Evolutionary conservation across 2,888 invertebrate species (phyloP).

Genomic region (Caenorhabditis panamensis): DNA sequence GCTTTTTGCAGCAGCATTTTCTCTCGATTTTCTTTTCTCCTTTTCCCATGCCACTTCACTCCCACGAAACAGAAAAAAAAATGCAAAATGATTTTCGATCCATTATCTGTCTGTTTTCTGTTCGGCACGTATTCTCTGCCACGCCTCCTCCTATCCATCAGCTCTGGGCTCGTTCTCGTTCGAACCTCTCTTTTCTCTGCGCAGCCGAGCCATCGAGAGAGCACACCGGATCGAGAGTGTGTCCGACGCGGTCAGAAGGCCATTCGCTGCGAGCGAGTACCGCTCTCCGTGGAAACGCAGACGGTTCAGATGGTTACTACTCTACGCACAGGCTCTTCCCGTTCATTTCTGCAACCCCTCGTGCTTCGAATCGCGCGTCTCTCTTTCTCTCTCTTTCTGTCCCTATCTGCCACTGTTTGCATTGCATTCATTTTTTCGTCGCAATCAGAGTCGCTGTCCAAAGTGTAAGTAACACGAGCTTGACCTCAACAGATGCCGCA

Average conservation of each 20-base stretch:
- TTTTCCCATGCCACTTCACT: constrained; percentile 7
- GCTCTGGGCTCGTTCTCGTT: constrained; percentile 20
- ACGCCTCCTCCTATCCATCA: constrained; percentile 9
- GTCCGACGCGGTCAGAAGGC: constrained; percentile 31
- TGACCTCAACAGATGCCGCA: constrained; percentile 42
- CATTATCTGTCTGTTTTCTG: background rate
- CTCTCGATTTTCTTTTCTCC: background rate
- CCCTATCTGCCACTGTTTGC: background rate
- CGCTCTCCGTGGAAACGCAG: constrained; percentile 16
- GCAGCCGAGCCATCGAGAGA: constrained; percentile 14
- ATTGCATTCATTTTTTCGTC: background rate
- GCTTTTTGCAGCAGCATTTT: too few species aligned
- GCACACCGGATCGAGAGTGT: constrained; percentile 8
- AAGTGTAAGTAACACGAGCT: constrained; percentile 58
- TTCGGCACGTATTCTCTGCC: constrained; percentile 15
- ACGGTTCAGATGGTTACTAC: constrained; percentile 42
- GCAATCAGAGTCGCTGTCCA: background rate
- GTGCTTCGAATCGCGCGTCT: constrained; percentile 12
- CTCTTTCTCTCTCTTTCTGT: constrained; percentile 9
- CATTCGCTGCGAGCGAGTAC: constrained; percentile 36
- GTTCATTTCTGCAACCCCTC: constrained; percentile 37
- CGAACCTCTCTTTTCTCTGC: constrained; percentile 21
- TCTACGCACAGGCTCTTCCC: constrained; percentile 20
- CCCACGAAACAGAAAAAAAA: background rate
- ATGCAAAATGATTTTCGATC: background rate